Percentiles rank a stretch among this genome's conserved stretches.
Conservation (phyloP, 2,888 invertebrate genomes). For the Eupelmus urozonus region DNA sequence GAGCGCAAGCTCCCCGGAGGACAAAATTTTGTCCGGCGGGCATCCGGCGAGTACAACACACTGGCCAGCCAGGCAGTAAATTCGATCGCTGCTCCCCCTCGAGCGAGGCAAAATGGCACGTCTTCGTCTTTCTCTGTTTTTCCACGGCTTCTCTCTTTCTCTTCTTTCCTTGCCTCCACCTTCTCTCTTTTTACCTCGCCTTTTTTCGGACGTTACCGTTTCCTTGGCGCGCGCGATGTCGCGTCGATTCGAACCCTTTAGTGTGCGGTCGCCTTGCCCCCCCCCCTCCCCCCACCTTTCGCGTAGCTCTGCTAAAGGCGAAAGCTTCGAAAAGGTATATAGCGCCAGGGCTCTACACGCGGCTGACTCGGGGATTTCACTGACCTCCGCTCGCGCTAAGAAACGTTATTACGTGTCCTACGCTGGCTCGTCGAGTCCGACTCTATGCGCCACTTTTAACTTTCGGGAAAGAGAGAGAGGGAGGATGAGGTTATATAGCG, state of each 20-base stretch:
- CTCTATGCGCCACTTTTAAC: slow-evolving; percentile 4
- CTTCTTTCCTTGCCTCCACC: background rate
- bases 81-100: slow-evolving; percentile 67
- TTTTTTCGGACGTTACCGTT: too few species aligned
- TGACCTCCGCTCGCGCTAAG: slow-evolving; percentile 23
- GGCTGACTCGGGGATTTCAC: slow-evolving; percentile 42
- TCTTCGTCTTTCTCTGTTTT: slow-evolving; percentile 63
- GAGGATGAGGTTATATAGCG: background rate
- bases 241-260: background rate
- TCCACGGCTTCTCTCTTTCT: slow-evolving; percentile 56
- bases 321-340: background rate
- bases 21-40: slow-evolving; percentile 60
- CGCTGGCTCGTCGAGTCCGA: slow-evolving; percentile 24
- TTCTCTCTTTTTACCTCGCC: background rate
- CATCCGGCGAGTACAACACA: slow-evolving; percentile 63
- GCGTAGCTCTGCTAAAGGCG: background rate
- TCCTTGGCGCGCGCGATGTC: too few species aligned
- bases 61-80: slow-evolving; percentile 69
- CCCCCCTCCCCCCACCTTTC: background rate
- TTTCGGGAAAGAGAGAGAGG: too few species aligned
- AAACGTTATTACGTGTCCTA: slow-evolving; percentile 49
- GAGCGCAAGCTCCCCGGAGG: slow-evolving; percentile 50
- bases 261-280: too few species aligned
- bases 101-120: slow-evolving; percentile 68
- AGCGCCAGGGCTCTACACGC: background rate